Evolutionary conservation across 2,888 invertebrate species (phyloP).

Genomic region (Rhamphomyia laevipes): DNA sequence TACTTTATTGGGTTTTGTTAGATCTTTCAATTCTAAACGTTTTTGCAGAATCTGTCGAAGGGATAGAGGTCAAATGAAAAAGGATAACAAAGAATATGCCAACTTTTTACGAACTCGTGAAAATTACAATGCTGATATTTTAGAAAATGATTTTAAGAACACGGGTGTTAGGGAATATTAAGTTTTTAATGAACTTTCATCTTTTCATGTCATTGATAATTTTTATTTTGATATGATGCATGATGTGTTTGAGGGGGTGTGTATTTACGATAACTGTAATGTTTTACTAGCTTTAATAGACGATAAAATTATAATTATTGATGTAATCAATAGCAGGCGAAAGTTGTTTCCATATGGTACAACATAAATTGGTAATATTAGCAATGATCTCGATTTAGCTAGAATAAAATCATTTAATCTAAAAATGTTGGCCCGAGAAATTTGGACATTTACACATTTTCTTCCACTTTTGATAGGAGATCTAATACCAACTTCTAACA

Average conservation of each 20-base stretch:
- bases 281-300: constrained; percentile 11
- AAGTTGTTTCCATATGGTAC: constrained; percentile 14
- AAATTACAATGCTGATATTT: no score
- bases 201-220: constrained; percentile 16
- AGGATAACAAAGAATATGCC: no score
- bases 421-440: constrained; percentile 15
- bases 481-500: constrained; percentile 9
- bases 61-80: no score
- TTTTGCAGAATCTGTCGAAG: no score
- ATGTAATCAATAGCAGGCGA: constrained; percentile 15
- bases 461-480: constrained; percentile 10
- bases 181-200: constrained; percentile 11
- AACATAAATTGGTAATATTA: constrained; percentile 10
- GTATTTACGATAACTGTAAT: constrained; percentile 14
- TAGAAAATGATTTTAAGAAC: no score
- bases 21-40: no score
- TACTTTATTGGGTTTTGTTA: no score
- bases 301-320: constrained; percentile 10
- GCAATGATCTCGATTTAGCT: constrained; percentile 6
- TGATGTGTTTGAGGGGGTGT: constrained; percentile 17
- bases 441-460: constrained; percentile 9
- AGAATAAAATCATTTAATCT: constrained; percentile 11
- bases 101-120: no score
- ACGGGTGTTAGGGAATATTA: constrained; percentile 10
- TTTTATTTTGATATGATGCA: constrained; percentile 17